Percentiles rank a stretch among this genome's conserved stretches.
phyloP scores from a whole-genome alignment of 2,888 invertebrate genomes.

The Lycophotia porphyrea region DNA sequence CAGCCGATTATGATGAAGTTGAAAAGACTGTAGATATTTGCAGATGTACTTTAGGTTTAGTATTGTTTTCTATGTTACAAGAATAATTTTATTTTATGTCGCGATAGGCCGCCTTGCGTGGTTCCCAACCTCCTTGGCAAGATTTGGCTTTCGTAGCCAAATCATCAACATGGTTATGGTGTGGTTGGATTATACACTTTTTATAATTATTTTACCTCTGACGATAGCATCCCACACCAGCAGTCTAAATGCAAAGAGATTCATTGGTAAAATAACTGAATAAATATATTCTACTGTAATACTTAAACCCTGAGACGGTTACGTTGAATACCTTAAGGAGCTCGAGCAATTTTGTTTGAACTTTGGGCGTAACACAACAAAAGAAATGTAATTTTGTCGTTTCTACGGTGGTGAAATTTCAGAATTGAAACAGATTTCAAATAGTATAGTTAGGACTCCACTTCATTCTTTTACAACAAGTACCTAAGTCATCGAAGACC shows the following conservation, averaged over 20 bases:
- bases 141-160: slow-evolving; percentile 6
- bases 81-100: background rate
- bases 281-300: background rate
- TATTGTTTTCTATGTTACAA: background rate
- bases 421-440: background rate
- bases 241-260: background rate
- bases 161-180: background rate
- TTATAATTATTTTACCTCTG: background rate
- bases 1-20: background rate
- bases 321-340: background rate
- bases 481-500: too few species aligned
- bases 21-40: background rate
- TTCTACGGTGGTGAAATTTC: too few species aligned
- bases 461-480: too few species aligned
- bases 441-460: too few species aligned
- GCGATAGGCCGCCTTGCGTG: background rate
- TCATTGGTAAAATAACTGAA: background rate
- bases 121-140: background rate
- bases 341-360: background rate
- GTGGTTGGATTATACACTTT: background rate
- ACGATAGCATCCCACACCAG: background rate
- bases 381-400: too few species aligned
- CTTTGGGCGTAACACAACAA: background rate
- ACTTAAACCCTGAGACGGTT: background rate
- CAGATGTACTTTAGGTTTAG: background rate